Base-by-base conservation (phyloP, 1,140 invertebrate genomes). In the Brachionus rotundiformis region DNA sequence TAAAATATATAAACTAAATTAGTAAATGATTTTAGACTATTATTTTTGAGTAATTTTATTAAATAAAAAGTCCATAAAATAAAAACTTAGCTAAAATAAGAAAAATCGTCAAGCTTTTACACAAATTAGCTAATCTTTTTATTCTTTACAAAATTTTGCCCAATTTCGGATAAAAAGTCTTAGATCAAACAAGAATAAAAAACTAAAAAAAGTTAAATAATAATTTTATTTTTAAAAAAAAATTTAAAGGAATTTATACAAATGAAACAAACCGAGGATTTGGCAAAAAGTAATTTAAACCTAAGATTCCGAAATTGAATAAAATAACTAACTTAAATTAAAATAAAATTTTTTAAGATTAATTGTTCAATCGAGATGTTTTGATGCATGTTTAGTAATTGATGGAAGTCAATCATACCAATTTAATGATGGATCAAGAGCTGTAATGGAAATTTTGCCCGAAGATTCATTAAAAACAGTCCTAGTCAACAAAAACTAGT, bases 351-450 rank as follows among this genome's bases (percentile, higher is more conserved):
- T n/a, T 65, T 19, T 2, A 44, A 91, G 90, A 41, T 90, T 98
- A 23, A 90, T 91, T 77, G 90, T 98, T 0, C 91, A 92, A 84
- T 98, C 95, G 0, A 91, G 94, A 79, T 98, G 96, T 89, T 93
- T 93, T 83, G 95, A 98, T 89, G 96, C 95, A 0, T 93, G 93
- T 85, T 88, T 98, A 10, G 96, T 98, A 0, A 91, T 99, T n/a
- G 97, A 99, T 88, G 96, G 96, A 19, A 94, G 95, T 75, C 92
- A 96, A 7, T 95, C 94, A 0, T 95, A 95, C 85, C 91, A 92
- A 0, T 98, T 98, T 87, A 98, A 98, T 88, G 94, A 96, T 86
- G 96, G 96, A 2, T 92, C 95, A 0, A 90, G 92, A 83, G 95
- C 94, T 0, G 86, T 92, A 23, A 87, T 99, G 10, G 93, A 96